These are phyloP conservation scores for Lutjanus campechanus DNA, from an alignment of 2,797 vertebrate species.

Conservation along the genomic window DNA sequence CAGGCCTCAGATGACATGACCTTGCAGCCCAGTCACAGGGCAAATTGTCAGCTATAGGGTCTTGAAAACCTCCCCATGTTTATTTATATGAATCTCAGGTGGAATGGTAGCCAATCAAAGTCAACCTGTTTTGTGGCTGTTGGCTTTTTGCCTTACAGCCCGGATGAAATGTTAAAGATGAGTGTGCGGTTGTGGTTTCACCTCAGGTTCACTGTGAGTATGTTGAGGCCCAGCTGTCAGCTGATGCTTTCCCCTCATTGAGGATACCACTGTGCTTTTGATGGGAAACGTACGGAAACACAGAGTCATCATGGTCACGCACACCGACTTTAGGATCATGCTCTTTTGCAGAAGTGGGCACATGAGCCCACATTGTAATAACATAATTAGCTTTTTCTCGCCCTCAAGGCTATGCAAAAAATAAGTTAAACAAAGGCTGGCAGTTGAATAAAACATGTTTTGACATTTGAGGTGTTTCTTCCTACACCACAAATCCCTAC, in stretches of 20 bases:
- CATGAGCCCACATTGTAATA: conserved; percentile 28
- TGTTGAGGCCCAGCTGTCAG: conserved; percentile 75
- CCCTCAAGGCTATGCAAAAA: conserved; percentile 37
- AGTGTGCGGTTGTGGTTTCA: conserved; percentile 81
- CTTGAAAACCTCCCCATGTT: conserved; percentile 54
- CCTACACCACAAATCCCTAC: conserved; percentile 2
- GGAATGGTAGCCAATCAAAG: conserved; percentile 68
- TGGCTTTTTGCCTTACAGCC: conserved; percentile 59
- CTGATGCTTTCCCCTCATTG: conserved; percentile 68
- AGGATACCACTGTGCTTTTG: conserved; percentile 64
- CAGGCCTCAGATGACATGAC: conserved; percentile 58
- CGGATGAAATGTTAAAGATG: conserved; percentile 75
- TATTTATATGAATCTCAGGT: conserved; percentile 74
- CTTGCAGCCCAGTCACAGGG: conserved; percentile 51
- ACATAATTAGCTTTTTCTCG: conserved; percentile 49
- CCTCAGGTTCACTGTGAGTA: conserved; percentile 76
- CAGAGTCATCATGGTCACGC: conserved; percentile 66
- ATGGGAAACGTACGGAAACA: conserved; percentile 70
- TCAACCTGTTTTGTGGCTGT: conserved; percentile 73
- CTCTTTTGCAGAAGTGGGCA: conserved; percentile 28
- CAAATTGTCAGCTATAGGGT: conserved; percentile 42
- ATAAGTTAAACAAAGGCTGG: conserved; percentile 35
- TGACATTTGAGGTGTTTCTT: conserved; percentile 32
- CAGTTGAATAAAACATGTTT: conserved; percentile 35
- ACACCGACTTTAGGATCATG: conserved; percentile 34